A percentile compares a stretch with the other conserved stretches of the same genome.
These are phyloP conservation scores for Dendroctonus ponderosae DNA, from an alignment of 1,140 invertebrate genomes.

Conservation along the genomic window DNA sequence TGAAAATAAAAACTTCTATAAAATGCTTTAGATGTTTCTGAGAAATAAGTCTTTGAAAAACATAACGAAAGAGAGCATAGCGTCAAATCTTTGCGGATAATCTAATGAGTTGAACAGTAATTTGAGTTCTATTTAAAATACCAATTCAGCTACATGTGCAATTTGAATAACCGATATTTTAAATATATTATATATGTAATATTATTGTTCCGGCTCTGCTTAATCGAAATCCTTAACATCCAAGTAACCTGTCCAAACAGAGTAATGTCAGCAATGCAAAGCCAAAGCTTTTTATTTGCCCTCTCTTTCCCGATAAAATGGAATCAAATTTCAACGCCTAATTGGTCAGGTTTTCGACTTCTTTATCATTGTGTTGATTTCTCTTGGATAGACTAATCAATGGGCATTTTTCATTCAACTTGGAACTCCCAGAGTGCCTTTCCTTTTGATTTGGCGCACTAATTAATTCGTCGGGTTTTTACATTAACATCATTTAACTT, in stretches of 20 bases:
- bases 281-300: slow-evolving; percentile 17
- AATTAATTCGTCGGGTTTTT: no score
- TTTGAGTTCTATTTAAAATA: no score
- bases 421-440: slow-evolving; percentile 5
- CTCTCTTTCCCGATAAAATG: slow-evolving; percentile 18
- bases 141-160: no score
- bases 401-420: slow-evolving; percentile 15
- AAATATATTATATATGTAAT: no score
- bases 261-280: slow-evolving; percentile 22
- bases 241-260: slow-evolving; percentile 22
- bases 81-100: no score
- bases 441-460: not conserved
- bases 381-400: slow-evolving; percentile 15
- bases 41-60: no score
- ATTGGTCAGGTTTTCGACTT: slow-evolving; percentile 26
- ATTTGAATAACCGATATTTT: no score
- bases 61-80: no score
- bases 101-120: no score
- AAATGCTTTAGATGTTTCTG: no score
- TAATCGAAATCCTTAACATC: slow-evolving; percentile 5
- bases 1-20: no score
- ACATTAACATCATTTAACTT: no score
- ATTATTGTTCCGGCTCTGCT: slow-evolving; percentile 4
- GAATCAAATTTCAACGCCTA: slow-evolving; percentile 22
- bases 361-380: slow-evolving; percentile 25